Evolutionary conservation across 2,797 vertebrate genomes (phyloP), one percentile per base, ranked within the genome.

Genomic region (Sebastes matsubarae): DNA sequence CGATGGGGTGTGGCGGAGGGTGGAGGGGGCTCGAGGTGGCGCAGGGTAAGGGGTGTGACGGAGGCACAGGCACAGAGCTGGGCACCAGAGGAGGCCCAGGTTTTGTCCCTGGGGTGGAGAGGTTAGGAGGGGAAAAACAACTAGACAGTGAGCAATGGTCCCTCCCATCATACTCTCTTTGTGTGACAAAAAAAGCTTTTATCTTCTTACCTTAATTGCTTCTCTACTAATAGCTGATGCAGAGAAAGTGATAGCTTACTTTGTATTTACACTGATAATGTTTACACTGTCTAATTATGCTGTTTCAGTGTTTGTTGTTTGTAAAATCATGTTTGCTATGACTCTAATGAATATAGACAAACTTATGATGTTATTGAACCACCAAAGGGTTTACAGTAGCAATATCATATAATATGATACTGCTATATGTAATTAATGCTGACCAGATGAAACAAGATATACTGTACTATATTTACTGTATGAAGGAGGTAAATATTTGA

Each of bases 191-290:
- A 81, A 93, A 81, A 84, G 85, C 92, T 92, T 80, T 92, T 93
- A 91, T 94, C 84, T 88, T 79, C 84, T 86, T 89, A 86, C 91
- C 84, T 92, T 92, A 92, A 93, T 94, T 91, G 93, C 89, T 87
- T 82, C 79, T 77, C 83, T 88, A 18, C 29, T 72, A 18, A 60
- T 50, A 54, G 59, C 52, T 60, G 22, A 85, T 80, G 12, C 52
- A 13, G 20, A 24, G 30, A 20, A 64, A 68, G 29, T 57, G 24
- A 57, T 58, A 58, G 54, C 63, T 54, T 63, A 65, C 32, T 46
- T 68, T 77, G 52, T 29, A 32, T 77, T 72, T 77, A 63, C 27
- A 25, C 36, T 75, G 57, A 71, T 29, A 16, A 60, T 1, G 54
- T 75, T 68, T 18, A 46, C 22, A 69, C 13, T 18, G 4, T 64